Evolutionary conservation across 1,140 invertebrate species (phyloP).

Genomic region (Halictus rubicundus): DNA sequence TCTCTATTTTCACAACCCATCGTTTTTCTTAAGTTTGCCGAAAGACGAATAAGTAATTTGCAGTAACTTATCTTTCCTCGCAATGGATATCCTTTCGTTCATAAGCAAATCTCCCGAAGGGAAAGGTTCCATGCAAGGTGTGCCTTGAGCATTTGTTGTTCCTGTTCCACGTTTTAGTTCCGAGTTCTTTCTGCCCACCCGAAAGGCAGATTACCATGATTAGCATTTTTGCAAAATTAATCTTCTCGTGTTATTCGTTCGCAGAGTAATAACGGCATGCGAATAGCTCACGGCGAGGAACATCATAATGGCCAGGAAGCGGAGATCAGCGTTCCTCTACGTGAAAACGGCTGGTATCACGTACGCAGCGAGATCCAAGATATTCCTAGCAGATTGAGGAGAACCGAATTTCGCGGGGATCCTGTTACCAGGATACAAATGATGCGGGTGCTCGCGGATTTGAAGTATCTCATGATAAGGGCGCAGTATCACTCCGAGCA

Average conservation of each 20-base stretch:
- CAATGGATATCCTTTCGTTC: too few species aligned
- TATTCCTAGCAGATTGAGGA: constrained; percentile 80
- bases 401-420: constrained; percentile 83
- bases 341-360: constrained; percentile 89
- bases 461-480: constrained; percentile 91
- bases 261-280: constrained; percentile 85
- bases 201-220: constrained; percentile 17
- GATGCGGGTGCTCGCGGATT: constrained; percentile 89
- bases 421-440: constrained; percentile 89
- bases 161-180: background rate
- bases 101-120: too few species aligned
- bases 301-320: constrained; percentile 83
- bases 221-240: constrained; percentile 20
- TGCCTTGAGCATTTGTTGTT: background rate
- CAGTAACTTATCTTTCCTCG: too few species aligned
- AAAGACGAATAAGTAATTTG: too few species aligned
- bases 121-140: background rate
- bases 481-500: constrained; percentile 97
- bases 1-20: too few species aligned
- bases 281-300: constrained; percentile 87
- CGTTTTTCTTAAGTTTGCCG: too few species aligned
- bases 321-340: constrained; percentile 84
- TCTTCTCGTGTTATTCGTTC: background rate
- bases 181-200: background rate
- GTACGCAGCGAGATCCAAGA: constrained; percentile 83